These are phyloP conservation scores for Mechanitis messenoides DNA, from an alignment of 2,888 invertebrate species.

Conservation along the genomic window DNA sequence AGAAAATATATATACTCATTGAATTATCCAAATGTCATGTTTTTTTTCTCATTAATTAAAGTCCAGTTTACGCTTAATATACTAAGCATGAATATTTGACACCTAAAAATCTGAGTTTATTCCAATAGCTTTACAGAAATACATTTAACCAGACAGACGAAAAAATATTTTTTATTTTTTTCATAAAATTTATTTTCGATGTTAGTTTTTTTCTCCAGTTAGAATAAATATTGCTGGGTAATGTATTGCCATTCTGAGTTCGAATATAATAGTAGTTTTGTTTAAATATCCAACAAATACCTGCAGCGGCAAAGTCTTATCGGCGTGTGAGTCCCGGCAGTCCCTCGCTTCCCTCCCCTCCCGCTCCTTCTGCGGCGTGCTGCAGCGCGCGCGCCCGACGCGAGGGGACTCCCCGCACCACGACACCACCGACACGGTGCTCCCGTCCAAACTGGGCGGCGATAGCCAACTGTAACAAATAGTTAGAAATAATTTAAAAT, in stretches of 20 bases:
- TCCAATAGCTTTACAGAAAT: not conserved
- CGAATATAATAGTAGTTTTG: not conserved
- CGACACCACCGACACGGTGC: conserved; percentile 26
- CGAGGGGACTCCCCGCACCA: conserved; percentile 26
- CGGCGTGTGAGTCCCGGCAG: conserved; percentile 12
- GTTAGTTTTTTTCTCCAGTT: too few species aligned
- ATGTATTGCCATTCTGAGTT: too few species aligned
- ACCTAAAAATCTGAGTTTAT: too few species aligned
- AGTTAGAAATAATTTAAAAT: not conserved
- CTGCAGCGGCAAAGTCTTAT: conserved; percentile 47
- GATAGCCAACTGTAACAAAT: conserved; percentile 38
- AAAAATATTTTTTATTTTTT: too few species aligned
- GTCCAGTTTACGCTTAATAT: too few species aligned
- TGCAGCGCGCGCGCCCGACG: conserved; percentile 33
- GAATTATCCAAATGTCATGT: not conserved
- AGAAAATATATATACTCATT: conserved; percentile 7
- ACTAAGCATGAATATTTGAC: too few species aligned
- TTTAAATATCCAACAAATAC: conserved; percentile 31
- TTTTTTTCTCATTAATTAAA: not conserved
- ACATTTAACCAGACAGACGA: too few species aligned
- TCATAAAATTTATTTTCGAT: too few species aligned
- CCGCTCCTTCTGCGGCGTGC: conserved; percentile 48
- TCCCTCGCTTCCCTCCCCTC: not conserved
- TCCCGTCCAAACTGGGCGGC: conserved; percentile 32
- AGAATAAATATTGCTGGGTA: too few species aligned